Percentiles rank a stretch among this genome's conserved stretches.
phyloP scores from a whole-genome alignment of 2,888 invertebrate species.

The Aphidius colemani region DNA sequence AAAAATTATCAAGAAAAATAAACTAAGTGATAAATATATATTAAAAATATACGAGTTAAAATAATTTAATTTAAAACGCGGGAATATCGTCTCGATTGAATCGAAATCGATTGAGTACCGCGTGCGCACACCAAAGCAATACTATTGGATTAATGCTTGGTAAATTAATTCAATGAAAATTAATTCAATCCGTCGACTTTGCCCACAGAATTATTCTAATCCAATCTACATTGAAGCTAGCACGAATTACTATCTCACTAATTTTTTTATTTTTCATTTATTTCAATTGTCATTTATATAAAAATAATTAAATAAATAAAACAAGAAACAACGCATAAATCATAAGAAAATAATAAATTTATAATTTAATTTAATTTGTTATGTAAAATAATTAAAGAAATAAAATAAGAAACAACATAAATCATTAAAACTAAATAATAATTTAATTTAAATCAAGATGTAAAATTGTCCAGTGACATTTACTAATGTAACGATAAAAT shows the following conservation, averaged over 20 bases:
- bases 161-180: conserved; percentile 57
- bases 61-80: conserved; percentile 54
- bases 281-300: no score
- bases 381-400: no score
- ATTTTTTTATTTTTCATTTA: no score
- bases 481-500: no score
- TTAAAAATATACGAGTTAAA: conserved; percentile 22
- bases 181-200: conserved; percentile 51
- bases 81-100: conserved; percentile 49
- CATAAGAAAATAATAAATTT: no score
- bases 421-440: no score
- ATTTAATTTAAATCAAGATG: no score
- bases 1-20: conserved; percentile 3
- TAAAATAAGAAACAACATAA: no score
- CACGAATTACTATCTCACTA: conserved; percentile 10
- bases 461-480: no score
- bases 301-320: no score
- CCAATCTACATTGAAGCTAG: conserved; percentile 40
- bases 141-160: conserved; percentile 56
- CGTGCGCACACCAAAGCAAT: conserved; percentile 31
- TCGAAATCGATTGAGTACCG: conserved; percentile 49
- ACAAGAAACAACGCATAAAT: no score
- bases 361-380: no score
- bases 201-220: conserved; percentile 46
- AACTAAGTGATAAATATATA: conserved; percentile 13